Conservation (phyloP, 2,113 vertebrate species). For the Pterophyllum scalare region DNA sequence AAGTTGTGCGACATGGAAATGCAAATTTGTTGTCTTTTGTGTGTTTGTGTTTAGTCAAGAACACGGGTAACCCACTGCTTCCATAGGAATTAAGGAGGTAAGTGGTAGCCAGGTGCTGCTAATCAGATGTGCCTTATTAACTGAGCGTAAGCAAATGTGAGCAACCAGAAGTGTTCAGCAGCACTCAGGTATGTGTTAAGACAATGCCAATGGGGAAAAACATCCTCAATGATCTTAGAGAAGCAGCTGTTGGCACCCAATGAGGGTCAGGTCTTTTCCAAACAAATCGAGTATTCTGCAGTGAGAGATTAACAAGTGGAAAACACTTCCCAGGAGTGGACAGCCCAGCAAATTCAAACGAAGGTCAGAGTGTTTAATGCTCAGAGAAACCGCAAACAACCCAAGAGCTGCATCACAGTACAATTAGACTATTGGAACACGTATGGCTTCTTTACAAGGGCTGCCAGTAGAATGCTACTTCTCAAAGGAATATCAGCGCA, state of each 20-base stretch:
- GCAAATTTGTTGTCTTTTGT: neutral
- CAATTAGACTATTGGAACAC: too few relatives aligned
- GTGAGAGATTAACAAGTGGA: neutral
- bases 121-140: neutral
- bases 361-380: neutral
- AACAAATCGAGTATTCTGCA: too few relatives aligned
- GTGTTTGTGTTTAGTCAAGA: neutral
- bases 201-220: too few relatives aligned
- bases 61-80: neutral
- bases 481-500: neutral
- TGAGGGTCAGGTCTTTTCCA: too few relatives aligned
- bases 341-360: neutral
- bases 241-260: too few relatives aligned
- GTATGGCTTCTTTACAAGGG: neutral
- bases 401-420: rapidly evolving
- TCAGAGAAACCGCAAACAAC: rapidly evolving
- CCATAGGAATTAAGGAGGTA: neutral
- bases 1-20: slow-evolving; percentile 89
- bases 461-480: neutral
- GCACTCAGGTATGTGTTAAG: too few relatives aligned
- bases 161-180: neutral
- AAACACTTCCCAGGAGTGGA: neutral
- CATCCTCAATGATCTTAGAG: too few relatives aligned
- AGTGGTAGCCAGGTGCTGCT: too few relatives aligned
- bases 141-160: neutral